Evolutionary conservation across 1,140 invertebrate genomes (phyloP).

Genomic region (Venturia canescens): DNA sequence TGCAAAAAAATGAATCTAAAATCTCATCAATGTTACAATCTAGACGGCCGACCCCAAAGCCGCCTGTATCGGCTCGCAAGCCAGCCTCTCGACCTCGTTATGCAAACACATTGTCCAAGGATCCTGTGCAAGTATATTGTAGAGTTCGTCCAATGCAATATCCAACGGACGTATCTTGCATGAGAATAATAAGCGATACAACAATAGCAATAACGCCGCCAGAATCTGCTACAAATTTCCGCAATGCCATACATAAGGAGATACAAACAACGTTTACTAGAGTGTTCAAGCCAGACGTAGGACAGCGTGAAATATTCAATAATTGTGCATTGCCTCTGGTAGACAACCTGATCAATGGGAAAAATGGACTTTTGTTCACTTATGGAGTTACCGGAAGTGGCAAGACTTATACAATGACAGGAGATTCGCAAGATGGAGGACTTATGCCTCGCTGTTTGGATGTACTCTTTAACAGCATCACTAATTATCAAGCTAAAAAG

Average conservation of each 20-base stretch:
- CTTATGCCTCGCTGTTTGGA: constrained; percentile 93
- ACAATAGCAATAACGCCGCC: constrained; percentile 84
- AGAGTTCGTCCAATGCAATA: constrained; percentile 86
- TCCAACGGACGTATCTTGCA: constrained; percentile 81
- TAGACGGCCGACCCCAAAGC: constrained; percentile 64
- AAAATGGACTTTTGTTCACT: constrained; percentile 94
- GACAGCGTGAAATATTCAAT: constrained; percentile 92
- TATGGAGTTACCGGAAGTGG: constrained; percentile 98
- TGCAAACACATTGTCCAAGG: constrained; percentile 69
- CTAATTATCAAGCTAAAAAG: constrained; percentile 86
- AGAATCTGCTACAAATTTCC: constrained; percentile 80
- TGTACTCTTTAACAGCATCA: constrained; percentile 94
- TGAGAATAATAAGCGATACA: constrained; percentile 84
- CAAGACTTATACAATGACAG: constrained; percentile 97
- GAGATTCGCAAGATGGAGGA: constrained; percentile 86
- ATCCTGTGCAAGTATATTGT: constrained; percentile 92
- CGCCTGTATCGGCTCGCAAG: constrained; percentile 66
- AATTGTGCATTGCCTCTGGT: constrained; percentile 92
- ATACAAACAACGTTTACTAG: constrained; percentile 88
- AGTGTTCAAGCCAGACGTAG: constrained; percentile 88
- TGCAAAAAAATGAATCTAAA: not conserved
- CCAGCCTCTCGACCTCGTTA: constrained; percentile 57
- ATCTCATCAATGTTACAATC: constrained; percentile 34
- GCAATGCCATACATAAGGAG: constrained; percentile 81
- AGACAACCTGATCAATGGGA: constrained; percentile 86